Percentiles rank a stretch among this genome's conserved stretches.
phyloP scores from a whole-genome alignment of 2,113 vertebrate species.

The Sardina pilchardus region DNA sequence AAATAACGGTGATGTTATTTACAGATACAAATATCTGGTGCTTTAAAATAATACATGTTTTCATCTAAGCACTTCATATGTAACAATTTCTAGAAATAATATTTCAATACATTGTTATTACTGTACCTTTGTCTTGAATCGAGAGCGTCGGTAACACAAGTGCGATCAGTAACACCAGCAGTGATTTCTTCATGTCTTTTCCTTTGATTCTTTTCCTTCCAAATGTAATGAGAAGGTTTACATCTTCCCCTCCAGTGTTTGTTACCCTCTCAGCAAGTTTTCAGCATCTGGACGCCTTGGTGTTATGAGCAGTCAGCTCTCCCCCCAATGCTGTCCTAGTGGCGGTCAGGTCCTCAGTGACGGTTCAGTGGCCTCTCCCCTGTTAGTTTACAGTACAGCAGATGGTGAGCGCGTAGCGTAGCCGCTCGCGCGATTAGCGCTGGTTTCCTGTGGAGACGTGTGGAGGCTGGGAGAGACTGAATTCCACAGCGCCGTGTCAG shows the following conservation, averaged over 20 bases:
- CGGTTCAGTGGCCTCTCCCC: neutral
- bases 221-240: neutral
- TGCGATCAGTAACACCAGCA: neutral
- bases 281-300: neutral
- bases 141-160: slow-evolving; percentile 3
- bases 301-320: neutral
- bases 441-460: slow-evolving; percentile 32
- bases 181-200: slow-evolving; percentile 9
- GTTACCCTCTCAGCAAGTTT: neutral
- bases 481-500: slow-evolving; percentile 20
- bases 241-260: neutral
- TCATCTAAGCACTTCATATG: neutral
- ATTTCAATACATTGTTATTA: neutral
- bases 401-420: neutral
- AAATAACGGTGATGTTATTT: neutral
- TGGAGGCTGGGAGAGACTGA: slow-evolving; percentile 11
- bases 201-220: neutral
- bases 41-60: neutral
- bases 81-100: neutral
- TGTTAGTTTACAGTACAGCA: neutral
- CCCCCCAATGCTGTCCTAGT: neutral
- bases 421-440: neutral
- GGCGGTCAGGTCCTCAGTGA: neutral
- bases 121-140: neutral
- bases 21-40: neutral